Evolutionary conservation across 2,888 invertebrate genomes (phyloP), one percentile per base, ranked within the genome.

Genomic region (Xylota segnis): DNA sequence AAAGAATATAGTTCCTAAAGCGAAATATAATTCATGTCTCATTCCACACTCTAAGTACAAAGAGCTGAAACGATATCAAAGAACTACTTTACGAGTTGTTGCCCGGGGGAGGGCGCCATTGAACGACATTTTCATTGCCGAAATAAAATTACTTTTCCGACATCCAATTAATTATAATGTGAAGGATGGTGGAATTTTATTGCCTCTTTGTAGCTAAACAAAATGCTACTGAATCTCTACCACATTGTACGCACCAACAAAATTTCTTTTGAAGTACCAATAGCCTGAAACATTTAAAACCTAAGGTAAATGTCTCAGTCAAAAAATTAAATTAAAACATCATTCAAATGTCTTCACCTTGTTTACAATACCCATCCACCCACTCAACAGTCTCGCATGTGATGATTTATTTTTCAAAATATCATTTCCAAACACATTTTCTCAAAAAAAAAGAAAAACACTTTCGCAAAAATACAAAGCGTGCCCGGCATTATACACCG

Each of bases 131-230:
- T 59, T 37, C 37, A 23, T 40, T 6, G 7, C 7, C 16, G 12
- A 27, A 61, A 27, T 27, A 23, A 14, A 61, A 43, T n/a, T 32
- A 12, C 6, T 34, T 47, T 5, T 37, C n/a, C 4, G 29, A 18
- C 3, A 12, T 54, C 29, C 10, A 29, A n/a, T 27, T 10, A 14
- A n/a, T 27, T 9, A 43, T 43, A 14, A 14, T n/a, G 6, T n/a
- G 7, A 4, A 14, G 45, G 4, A 9, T 47, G 32, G 1, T 14
- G 9, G 5, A 0, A 23, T 32, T 45, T 45, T 23, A 59, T 59
- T 59, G 40, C 23, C 14, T 61, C 40, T 59, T 59, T 59, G 40
- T n/a, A 40, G 59, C n/a, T 59, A 54, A 54, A 54, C 6, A n/a
- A 54, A 0, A 54, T 14, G 14, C 1, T 5, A 27, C 10, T 7